Base-by-base conservation (phyloP, 2,113 vertebrate species). In the Corythornis madagascariensis region DNA sequence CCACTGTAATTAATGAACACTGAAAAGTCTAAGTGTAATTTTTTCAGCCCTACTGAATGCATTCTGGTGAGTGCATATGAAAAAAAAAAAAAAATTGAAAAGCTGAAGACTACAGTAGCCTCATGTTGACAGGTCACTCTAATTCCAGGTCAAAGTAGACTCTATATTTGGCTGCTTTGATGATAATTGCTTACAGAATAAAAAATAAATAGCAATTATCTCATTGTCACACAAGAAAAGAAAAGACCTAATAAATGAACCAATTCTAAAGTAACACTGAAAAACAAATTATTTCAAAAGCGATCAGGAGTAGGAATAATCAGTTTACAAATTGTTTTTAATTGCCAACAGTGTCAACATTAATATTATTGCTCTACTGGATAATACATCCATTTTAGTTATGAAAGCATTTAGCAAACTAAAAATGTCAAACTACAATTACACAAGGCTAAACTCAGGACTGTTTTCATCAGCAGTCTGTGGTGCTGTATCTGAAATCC, bases 171-270 rank as follows among this genome's bases (percentile, higher is more conserved):
- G 52, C 65, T 78, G 57, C 87, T 91, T 88, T 88, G 91, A 93
- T 96, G 92, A 57, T 86, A 95, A 95, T 86, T 92, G 89, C 92
- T 91, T 53, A 90, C n/a, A 76, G 35, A 66, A 92, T 78, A 90
- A 92, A 95, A 94, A 95, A 92, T 83, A 96, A 92, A 94, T 67
- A 93, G 90, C 93, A 95, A 96, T 96, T 96, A 96, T 92, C 90
- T 95, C 90, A 92, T 81, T 92, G 93, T 96, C 73, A 65, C 65
- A 86, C 33, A 69, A 81, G 64, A 71, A 89, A 86, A 47, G 20
- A 57, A 91, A 94, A 88, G 80, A 65, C 16, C 16, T 95, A 90
- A 96, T 75, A 94, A 95, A 75, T 88, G 76, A 96, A 86, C 48
- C 76, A 67, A 72, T 71, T 38, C 83, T 89, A 77, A 82, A 79